Conservation (phyloP, 2,797 vertebrate genomes). For the Staurois parvus region DNA sequence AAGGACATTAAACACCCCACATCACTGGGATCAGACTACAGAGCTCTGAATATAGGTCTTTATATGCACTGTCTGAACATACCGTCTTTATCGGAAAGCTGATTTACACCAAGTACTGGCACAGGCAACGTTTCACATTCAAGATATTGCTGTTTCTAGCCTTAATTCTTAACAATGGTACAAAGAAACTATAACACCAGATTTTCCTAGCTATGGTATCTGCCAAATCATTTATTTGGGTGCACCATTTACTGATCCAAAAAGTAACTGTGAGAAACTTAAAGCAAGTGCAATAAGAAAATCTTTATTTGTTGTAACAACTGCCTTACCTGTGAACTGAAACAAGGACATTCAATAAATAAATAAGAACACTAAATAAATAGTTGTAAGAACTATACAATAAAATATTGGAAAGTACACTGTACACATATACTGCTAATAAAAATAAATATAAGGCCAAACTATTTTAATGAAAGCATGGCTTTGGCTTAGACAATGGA, state of each 20-base stretch:
- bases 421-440: neutral
- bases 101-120: slow-evolving; percentile 1
- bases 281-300: neutral
- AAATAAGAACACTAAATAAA: too few species aligned
- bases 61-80: neutral
- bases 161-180: slow-evolving; percentile 4
- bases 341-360: too few species aligned
- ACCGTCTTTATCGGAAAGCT: neutral
- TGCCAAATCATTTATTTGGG: neutral
- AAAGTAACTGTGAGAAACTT: neutral
- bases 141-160: neutral
- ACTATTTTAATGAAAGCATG: neutral
- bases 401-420: too few species aligned
- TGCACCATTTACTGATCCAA: neutral
- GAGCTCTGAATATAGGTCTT: neutral
- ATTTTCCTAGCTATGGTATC: neutral
- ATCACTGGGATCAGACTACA: neutral
- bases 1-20: neutral
- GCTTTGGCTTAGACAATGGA: too few species aligned
- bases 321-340: neutral
- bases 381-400: too few species aligned
- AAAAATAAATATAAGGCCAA: neutral
- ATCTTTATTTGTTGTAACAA: neutral
- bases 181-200: neutral
- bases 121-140: neutral